Base-by-base conservation (phyloP, 2,888 invertebrate genomes). In the Philereme vetulata region DNA sequence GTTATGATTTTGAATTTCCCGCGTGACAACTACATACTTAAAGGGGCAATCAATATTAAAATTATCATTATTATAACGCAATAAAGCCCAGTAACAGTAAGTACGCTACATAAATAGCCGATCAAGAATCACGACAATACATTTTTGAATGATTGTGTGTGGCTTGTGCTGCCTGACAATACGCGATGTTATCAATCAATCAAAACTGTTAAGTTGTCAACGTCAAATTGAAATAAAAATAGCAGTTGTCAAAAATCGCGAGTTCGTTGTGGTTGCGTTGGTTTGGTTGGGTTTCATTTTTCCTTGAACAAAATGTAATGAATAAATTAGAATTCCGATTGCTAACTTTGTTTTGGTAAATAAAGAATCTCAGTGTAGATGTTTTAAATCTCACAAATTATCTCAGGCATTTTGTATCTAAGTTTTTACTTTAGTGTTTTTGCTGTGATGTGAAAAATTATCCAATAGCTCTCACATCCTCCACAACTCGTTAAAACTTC, bases 401-500 rank as follows among this genome's bases (percentile, higher is more conserved):
- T 51, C 21, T 21, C 40, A 21, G 42, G 33, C 52, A 32, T 42
- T 36, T 34, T 47, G 8, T 10, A 49, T 6, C 8, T 33, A 33
- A 8, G 51, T 47, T 11, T 34, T 36, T 40, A 4, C 43, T n/a
- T 53, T 36, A 44, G 51, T 49, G 46, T 56, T 53, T 35, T 10
- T 40, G 34, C 47, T 62, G 60, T 62, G 56, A 21, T 38, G 57
- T 66, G 53, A 55, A 43, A 65, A 67, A 64, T 60, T 63, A 72
- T 66, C 62, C 64, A 63, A 62, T 72, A 67, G 66, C 64, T 72
- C 61, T 71, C 61, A 69, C 72, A 72, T 78, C 70, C 72, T 72
- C 65, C 66, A 70, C 74, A 79, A 78, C 75, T 79, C 73, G 74
- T 75, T 64, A 56, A 52, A 60, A 85, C 81, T 87, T 90, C 90